A percentile compares a stretch with the other conserved stretches of the same genome.
These are phyloP conservation scores for Malaclemys terrapin DNA, from an alignment of 2,113 vertebrate genomes.

Conservation along the genomic window DNA sequence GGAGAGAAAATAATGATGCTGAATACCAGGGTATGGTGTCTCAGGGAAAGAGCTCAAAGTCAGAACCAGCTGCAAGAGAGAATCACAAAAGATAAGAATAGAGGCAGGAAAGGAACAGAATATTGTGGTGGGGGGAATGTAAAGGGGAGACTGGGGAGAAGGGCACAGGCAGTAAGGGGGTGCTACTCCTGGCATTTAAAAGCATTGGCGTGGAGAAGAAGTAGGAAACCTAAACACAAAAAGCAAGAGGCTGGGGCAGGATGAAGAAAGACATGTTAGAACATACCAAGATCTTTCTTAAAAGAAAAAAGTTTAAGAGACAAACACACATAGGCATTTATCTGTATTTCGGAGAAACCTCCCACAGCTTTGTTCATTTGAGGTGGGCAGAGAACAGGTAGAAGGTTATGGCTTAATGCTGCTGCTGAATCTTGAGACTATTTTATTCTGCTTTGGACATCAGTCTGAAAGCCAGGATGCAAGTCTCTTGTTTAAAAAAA, in stretches of 20 bases:
- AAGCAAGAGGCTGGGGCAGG: background rate
- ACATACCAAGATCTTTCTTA: background rate
- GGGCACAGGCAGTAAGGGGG: fast-evolving
- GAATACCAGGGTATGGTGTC: background rate
- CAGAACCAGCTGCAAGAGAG: background rate
- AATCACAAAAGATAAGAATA: background rate
- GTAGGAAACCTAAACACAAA: background rate
- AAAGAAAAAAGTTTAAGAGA: background rate
- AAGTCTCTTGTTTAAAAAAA: background rate
- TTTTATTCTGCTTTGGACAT: background rate
- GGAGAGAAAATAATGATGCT: background rate
- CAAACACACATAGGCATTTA: background rate
- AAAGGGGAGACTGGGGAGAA: background rate
- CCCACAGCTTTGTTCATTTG: background rate
- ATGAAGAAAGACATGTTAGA: background rate
- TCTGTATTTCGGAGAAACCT: background rate
- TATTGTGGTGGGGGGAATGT: background rate
- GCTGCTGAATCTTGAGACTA: background rate
- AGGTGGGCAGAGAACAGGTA: background rate
- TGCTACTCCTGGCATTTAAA: background rate
- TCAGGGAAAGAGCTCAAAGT: background rate
- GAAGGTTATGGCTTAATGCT: background rate
- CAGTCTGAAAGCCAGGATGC: background rate
- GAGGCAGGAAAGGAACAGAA: background rate
- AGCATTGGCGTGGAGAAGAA: background rate